phyloP scores from a whole-genome alignment of 2,797 vertebrate genomes.

The Salmo trutta region DNA sequence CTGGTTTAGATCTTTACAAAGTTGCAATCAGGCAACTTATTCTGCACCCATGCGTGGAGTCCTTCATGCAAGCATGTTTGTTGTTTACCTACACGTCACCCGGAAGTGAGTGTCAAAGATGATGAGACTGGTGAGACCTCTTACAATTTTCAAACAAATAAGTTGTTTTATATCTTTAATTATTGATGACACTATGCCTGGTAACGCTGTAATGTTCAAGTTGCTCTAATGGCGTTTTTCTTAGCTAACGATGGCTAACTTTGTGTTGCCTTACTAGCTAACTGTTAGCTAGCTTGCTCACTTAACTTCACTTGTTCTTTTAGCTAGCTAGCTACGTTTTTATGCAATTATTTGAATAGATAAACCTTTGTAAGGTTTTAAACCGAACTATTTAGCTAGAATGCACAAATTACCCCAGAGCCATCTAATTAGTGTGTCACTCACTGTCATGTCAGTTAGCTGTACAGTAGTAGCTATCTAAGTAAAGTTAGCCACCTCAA shows the following conservation, averaged over 20 bases:
- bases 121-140: constrained; percentile 50
- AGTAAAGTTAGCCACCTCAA: not conserved
- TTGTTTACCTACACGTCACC: constrained; percentile 77
- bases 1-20: not conserved
- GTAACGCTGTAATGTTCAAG: too few relatives aligned
- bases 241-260: too few relatives aligned
- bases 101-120: constrained; percentile 61
- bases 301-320: not conserved
- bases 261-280: too few relatives aligned
- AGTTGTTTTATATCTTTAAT: not conserved
- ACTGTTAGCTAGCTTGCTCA: too few relatives aligned
- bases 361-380: not conserved
- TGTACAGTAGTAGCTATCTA: not conserved
- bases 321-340: not conserved
- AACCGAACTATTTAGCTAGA: not conserved
- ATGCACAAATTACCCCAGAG: not conserved
- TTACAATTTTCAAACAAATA: not conserved
- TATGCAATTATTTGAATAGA: too few relatives aligned
- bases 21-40: not conserved
- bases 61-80: constrained; percentile 46
- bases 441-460: not conserved
- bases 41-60: constrained; percentile 28
- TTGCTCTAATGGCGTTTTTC: too few relatives aligned
- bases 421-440: not conserved
- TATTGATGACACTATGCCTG: too few relatives aligned